Base-by-base conservation (phyloP, 2,888 invertebrate genomes). In the Cephonodes hylas region DNA sequence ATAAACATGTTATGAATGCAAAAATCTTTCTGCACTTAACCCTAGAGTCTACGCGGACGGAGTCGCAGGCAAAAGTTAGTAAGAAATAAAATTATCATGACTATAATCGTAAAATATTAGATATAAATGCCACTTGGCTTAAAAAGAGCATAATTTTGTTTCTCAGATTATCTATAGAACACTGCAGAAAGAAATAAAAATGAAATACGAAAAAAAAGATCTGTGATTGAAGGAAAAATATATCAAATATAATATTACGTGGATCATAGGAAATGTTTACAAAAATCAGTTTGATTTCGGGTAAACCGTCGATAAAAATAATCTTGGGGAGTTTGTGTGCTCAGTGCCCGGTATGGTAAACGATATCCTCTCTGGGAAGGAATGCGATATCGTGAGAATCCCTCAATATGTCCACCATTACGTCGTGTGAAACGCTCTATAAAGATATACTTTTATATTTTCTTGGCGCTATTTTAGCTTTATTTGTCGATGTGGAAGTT, bases 381-480 rank as follows among this genome's bases (percentile, higher is more conserved):
- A 61, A 77, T 67, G 64, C 62, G 75, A 80, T 74, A 76, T 72
- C 77, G 76, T 80, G 79, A 69, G 80, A 80, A 79, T 68, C 64
- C 64, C 64, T 68, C 79, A 73, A 73, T 70, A 66, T 75, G 76
- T 73, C 64, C 71, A 64, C 68, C 61, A 58, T 65, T 64, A 46
- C 45, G 45, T 15, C 18, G 18, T 18, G 53, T 31, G 53, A 53
- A 53, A 31, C 15, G 15, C 18, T 25, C 18, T 31, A 58, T 42
- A 22, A 31, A 48, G 48, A 48, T 48, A 57, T 27, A 56, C 25
- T 56, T 25, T 22, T 53, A 53, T 53, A 53, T 53, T 53, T 53
- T 53, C 27, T 53, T 53, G 27, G 31, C n/a, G 38, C 23, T 18
- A 23, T 44, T n/a, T 15, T 18, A 25, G 25, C 27, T 44, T 45